Conservation (phyloP, 2,113 vertebrate genomes). For the Sinocyclocheilus anophthalmus region DNA sequence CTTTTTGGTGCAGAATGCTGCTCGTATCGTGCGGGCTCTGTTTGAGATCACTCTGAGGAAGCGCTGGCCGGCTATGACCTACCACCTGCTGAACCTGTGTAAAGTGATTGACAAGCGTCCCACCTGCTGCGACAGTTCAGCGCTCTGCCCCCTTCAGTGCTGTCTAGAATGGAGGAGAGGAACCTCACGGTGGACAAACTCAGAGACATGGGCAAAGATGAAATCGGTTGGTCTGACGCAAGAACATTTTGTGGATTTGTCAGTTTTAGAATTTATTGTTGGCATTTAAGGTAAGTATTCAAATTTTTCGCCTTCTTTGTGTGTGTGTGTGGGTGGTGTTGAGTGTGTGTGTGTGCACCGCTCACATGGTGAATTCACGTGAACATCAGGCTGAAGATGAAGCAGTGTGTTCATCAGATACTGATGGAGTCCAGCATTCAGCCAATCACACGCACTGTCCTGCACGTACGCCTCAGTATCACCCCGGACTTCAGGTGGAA, state of each 20-base stretch:
- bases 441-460: slow-evolving; percentile 95
- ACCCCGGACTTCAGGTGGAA: slow-evolving; percentile 92
- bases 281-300: neutral
- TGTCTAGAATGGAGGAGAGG: slow-evolving; percentile 89
- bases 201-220: slow-evolving; percentile 97
- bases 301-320: neutral
- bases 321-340: no score
- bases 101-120: slow-evolving; percentile 95
- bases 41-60: slow-evolving; percentile 97
- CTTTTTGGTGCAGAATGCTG: slow-evolving; percentile 83
- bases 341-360: slow-evolving; percentile 66
- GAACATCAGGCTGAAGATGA: slow-evolving; percentile 92
- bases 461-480: slow-evolving; percentile 86
- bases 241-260: neutral
- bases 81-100: slow-evolving; percentile 92
- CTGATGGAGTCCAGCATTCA: slow-evolving; percentile 94
- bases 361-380: slow-evolving; percentile 98
- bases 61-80: slow-evolving; percentile 95
- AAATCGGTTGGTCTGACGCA: slow-evolving; percentile 85
- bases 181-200: slow-evolving; percentile 93
- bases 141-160: slow-evolving; percentile 81
- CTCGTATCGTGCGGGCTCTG: slow-evolving; percentile 93
- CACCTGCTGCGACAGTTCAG: slow-evolving; percentile 93
- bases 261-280: neutral
- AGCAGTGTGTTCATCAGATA: slow-evolving; percentile 96